These are phyloP conservation scores for Bucco capensis DNA, from an alignment of 2,113 vertebrate species.

Conservation along the genomic window DNA sequence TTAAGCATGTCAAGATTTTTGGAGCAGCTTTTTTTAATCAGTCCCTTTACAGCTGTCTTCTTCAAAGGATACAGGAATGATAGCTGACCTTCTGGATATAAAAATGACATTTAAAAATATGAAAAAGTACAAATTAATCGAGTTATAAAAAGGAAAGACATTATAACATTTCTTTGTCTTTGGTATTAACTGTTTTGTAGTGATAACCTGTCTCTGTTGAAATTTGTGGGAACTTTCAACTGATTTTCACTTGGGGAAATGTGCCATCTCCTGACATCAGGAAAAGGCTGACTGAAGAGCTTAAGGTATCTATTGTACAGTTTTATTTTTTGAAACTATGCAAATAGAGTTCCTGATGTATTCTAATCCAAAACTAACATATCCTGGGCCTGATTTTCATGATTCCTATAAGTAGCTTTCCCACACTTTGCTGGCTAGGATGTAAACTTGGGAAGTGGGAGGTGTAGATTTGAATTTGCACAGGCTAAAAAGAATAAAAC, in stretches of 20 bases:
- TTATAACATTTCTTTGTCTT: background rate
- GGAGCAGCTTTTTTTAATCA: slow-evolving; percentile 13
- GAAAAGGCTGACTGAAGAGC: background rate
- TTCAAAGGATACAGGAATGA: slow-evolving; percentile 18
- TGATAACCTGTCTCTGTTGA: background rate
- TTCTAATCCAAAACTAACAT: background rate
- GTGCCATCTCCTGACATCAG: background rate
- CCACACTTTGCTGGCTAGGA: background rate
- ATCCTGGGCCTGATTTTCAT: background rate
- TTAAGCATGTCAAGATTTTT: background rate
- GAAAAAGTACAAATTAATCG: slow-evolving; percentile 9
- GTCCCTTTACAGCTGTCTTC: slow-evolving; percentile 16
- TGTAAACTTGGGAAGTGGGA: background rate
- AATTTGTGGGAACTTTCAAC: background rate
- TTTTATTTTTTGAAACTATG: background rate
- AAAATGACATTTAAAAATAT: slow-evolving; percentile 43
- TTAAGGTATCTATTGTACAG: background rate
- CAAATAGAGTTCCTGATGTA: background rate
- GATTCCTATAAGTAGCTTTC: background rate
- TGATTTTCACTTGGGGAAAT: slow-evolving; percentile 22
- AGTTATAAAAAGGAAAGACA: background rate
- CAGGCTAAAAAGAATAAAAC: background rate
- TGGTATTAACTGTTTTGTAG: background rate
- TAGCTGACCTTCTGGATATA: slow-evolving; percentile 28
- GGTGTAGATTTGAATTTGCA: background rate